phyloP scores from a whole-genome alignment of 1,140 invertebrate genomes.

The Phthorimaea operculella region DNA sequence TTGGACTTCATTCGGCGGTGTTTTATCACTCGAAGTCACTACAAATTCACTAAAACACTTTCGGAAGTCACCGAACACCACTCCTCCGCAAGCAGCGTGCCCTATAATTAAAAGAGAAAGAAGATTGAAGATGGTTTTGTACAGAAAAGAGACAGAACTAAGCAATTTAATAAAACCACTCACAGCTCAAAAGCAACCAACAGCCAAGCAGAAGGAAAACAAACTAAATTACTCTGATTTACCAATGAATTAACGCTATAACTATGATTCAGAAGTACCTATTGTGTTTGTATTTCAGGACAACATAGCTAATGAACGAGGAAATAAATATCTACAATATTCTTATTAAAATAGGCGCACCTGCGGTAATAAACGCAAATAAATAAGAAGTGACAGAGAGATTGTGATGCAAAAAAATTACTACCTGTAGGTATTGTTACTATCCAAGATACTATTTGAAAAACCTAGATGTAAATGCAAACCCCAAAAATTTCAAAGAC shows the following conservation, averaged over 20 bases:
- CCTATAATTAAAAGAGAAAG: constrained; percentile 58
- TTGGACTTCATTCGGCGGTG: constrained; percentile 60
- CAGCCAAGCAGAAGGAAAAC: constrained; percentile 7
- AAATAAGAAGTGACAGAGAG: too few species aligned
- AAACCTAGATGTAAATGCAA: too few species aligned
- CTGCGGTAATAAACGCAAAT: too few species aligned
- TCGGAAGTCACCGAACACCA: not conserved
- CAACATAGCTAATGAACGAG: not conserved
- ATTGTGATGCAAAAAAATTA: too few species aligned
- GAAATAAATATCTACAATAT: constrained; percentile 10
- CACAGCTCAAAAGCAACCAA: constrained; percentile 5
- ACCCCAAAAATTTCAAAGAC: too few species aligned
- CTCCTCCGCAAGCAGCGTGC: constrained; percentile 6
- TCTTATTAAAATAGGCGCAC: too few species aligned
- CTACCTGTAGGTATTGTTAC: too few species aligned
- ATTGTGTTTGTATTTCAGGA: not conserved
- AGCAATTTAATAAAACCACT: not conserved
- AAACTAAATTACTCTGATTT: constrained; percentile 5
- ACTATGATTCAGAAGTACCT: not conserved
- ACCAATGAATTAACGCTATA: not conserved
- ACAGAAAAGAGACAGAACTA: constrained; percentile 13
- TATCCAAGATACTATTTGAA: too few species aligned
- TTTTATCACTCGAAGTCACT: constrained; percentile 7
- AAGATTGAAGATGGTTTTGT: constrained; percentile 32
- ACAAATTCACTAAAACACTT: constrained; percentile 15